Evolutionary conservation across 1,140 invertebrate genomes (phyloP), one percentile per base, ranked within the genome.

Genomic region (Tetragonula clypearis): DNA sequence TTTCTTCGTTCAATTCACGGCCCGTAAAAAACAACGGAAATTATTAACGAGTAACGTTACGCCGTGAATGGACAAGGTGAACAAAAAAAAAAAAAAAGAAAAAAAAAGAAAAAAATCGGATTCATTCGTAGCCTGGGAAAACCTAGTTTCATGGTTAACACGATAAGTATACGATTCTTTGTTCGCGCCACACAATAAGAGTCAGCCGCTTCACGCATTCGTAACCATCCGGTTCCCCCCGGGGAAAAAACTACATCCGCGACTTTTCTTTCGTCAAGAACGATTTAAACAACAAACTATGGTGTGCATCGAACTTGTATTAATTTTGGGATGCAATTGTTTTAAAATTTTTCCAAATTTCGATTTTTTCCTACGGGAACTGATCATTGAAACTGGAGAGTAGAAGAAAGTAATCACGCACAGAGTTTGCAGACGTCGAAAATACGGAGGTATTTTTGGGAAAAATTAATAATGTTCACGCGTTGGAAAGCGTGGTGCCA

Each of bases 21-120:
- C 26, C n/a, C 65, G 65, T 66, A 30, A 79, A 79, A 66, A 79
- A 14, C 49, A 66, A 53, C 82, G 82, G 82, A 79, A 79, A 84
- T 71, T 71, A 71, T 84, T 79, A 84, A 84, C 82, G 49, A 41
- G 58, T 65, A 72, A 79, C 82, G 55, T 71, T n/a, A 23, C 58
- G 19, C 49, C 53, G 73, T 4, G 12, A 56, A 11, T 56, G 23
- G n/a, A 23, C 19, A 1, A 65, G 21, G 41, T 4, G 66, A 35
- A 30, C 60, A 71, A 60, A 41, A 26, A 56, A 21, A 68, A 76
- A 68, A 53, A n/a, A 60, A 35, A 30, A 71, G 62, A 60, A 41
- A 26, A 56, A 21, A 68, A 76, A 68, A 53, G 21, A 53, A 35
- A 30, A 71, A 71, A 60, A 60, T 21, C 9, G 26, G 41, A 60